Evolutionary conservation across 2,113 vertebrate genomes (phyloP).

Genomic region (Rhinolophus sinicus): DNA sequence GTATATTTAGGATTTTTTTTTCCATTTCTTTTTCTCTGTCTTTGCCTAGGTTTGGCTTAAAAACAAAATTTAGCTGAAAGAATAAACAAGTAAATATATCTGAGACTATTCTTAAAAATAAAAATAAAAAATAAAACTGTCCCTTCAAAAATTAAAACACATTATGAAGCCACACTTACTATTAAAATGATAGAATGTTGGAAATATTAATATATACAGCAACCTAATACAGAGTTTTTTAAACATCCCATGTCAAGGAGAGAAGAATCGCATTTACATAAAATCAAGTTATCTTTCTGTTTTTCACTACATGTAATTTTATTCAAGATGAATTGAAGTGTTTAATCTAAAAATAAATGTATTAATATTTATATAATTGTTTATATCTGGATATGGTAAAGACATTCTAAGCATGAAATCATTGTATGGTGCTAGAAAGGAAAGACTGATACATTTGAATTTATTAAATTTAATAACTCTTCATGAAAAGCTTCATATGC

Average conservation of each 20-base stretch:
- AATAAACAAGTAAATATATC: background rate
- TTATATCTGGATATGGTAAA: background rate
- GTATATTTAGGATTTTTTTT: background rate
- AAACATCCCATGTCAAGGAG: background rate
- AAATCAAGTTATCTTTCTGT: background rate
- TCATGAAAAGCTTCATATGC: background rate
- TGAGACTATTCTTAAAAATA: background rate
- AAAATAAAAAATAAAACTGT: background rate
- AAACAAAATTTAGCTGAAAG: background rate
- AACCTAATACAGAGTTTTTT: background rate
- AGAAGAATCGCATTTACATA: background rate
- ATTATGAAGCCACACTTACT: background rate
- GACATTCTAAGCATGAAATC: background rate
- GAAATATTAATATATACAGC: background rate
- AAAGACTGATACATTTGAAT: background rate
- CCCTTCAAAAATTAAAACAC: background rate
- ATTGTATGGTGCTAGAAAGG: background rate
- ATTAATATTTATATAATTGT: background rate
- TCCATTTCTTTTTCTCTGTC: background rate
- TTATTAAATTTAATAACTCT: background rate
- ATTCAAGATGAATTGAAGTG: background rate
- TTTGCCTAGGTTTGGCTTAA: background rate
- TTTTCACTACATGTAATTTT: background rate
- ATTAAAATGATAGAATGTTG: background rate
- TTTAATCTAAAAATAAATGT: background rate